Conservation (phyloP, 2,797 vertebrate species). For the Staurois parvus region DNA sequence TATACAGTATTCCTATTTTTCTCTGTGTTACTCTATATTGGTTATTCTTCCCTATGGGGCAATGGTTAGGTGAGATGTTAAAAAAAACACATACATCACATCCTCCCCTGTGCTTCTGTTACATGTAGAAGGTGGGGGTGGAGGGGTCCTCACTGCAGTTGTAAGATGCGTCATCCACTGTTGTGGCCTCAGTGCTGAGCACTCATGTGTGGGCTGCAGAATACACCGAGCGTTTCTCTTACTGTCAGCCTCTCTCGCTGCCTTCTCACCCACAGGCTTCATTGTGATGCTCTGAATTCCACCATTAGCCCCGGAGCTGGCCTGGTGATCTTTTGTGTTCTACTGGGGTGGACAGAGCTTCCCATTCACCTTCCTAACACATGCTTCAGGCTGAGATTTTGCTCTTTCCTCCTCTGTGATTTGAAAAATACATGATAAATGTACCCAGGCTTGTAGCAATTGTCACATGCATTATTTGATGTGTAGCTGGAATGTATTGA, state of each 20-base stretch:
- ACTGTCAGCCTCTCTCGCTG: slow-evolving; percentile 7
- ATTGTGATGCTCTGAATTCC: neutral
- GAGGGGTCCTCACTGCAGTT: slow-evolving; percentile 25
- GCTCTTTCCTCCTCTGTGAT: neutral
- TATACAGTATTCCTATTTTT: too few relatives aligned
- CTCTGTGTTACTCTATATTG: too few relatives aligned
- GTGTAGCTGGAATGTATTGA: too few relatives aligned
- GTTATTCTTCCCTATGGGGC: too few relatives aligned
- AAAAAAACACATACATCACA: neutral
- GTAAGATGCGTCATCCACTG: neutral
- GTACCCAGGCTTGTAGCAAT: neutral
- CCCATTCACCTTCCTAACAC: neutral
- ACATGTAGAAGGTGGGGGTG: neutral
- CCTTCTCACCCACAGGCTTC: neutral
- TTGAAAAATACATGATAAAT: neutral
- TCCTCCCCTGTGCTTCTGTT: neutral
- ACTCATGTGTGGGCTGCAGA: slow-evolving; percentile 38
- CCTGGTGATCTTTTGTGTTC: slow-evolving; percentile 21
- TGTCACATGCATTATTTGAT: neutral
- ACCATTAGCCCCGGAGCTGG: neutral
- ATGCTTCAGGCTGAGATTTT: neutral
- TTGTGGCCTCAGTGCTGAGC: slow-evolving; percentile 3
- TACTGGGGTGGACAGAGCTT: neutral
- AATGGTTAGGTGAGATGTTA: too few relatives aligned
- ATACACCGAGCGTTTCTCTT: neutral